Evolutionary conservation across 2,113 vertebrate genomes (phyloP).

Genomic region (Dasyprocta punctata): DNA sequence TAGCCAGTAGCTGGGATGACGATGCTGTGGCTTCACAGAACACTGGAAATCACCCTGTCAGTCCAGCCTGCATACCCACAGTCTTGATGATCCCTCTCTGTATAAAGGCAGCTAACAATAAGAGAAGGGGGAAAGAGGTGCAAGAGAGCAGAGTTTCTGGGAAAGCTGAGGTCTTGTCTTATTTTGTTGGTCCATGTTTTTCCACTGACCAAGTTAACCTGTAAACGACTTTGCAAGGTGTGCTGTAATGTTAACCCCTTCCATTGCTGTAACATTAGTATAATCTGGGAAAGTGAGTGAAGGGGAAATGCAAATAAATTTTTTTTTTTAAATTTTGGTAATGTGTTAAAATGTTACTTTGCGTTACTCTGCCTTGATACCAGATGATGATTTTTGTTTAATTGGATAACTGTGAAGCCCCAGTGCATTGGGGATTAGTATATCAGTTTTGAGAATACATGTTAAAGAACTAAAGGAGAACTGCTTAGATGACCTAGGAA

Average conservation of each 20-base stretch:
- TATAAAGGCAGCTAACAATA: constrained; percentile 35
- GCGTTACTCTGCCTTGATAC: constrained; percentile 71
- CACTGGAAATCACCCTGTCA: background rate
- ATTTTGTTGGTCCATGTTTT: constrained; percentile 78
- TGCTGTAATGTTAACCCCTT: constrained; percentile 78
- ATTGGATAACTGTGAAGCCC: constrained; percentile 77
- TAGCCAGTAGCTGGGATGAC: constrained; percentile 35
- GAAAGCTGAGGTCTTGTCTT: constrained; percentile 78
- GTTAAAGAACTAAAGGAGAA: constrained; percentile 73
- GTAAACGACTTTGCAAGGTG: constrained; percentile 77
- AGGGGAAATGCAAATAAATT: constrained; percentile 81
- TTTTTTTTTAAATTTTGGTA: constrained; percentile 82
- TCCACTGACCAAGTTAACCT: constrained; percentile 77
- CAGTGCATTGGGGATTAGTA: constrained; percentile 66
- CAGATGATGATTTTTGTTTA: constrained; percentile 75
- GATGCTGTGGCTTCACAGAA: background rate
- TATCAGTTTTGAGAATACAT: constrained; percentile 79
- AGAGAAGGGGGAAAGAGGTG: constrained; percentile 40
- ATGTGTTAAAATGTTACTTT: constrained; percentile 67
- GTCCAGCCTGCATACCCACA: background rate
- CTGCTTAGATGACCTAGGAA: constrained; percentile 72
- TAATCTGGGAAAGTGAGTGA: constrained; percentile 64
- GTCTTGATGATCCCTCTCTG: constrained; percentile 72
- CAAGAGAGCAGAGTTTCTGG: constrained; percentile 30
- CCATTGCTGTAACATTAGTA: constrained; percentile 82